Evolutionary conservation across 1,140 invertebrate species (phyloP).

Genomic region (Chrysomallon squamiferum): DNA sequence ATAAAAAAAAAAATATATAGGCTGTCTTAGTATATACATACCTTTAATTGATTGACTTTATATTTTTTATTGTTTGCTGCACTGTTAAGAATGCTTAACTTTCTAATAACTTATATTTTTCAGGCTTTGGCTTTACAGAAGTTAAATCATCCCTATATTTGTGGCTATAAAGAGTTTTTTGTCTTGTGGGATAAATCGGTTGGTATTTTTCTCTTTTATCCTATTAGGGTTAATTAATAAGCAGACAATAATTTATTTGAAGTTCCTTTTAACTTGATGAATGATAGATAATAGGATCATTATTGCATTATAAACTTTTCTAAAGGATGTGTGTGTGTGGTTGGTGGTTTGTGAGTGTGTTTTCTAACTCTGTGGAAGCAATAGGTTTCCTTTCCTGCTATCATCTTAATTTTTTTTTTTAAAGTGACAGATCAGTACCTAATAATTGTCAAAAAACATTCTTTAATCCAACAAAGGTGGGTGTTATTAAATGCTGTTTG

Average conservation of each 20-base stretch:
- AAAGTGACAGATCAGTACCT: too few relatives aligned
- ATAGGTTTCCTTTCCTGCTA: too few relatives aligned
- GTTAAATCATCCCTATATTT: conserved; percentile 53
- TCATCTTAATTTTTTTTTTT: too few relatives aligned
- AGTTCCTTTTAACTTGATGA: background rate
- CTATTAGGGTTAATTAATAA: too few relatives aligned
- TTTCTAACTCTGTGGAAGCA: background rate
- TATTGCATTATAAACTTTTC: background rate
- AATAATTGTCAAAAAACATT: too few relatives aligned
- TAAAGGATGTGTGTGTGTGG: background rate
- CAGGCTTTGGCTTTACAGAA: conserved; percentile 49
- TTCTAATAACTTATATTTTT: conserved; percentile 20
- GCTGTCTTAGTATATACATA: too few relatives aligned
- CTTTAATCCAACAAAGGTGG: too few relatives aligned
- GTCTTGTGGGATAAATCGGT: conserved; percentile 59
- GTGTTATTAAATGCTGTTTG: too few relatives aligned
- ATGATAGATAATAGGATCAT: background rate
- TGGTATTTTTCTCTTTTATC: background rate
- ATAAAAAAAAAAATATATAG: too few relatives aligned
- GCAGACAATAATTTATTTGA: background rate
- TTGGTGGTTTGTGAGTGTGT: background rate
- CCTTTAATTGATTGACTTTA: too few relatives aligned
- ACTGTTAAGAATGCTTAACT: too few relatives aligned
- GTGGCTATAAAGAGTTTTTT: conserved; percentile 59
- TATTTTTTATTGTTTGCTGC: too few relatives aligned